phyloP scores from a whole-genome alignment of 2,113 vertebrate genomes.

The Phalacrocorax aristotelis region DNA sequence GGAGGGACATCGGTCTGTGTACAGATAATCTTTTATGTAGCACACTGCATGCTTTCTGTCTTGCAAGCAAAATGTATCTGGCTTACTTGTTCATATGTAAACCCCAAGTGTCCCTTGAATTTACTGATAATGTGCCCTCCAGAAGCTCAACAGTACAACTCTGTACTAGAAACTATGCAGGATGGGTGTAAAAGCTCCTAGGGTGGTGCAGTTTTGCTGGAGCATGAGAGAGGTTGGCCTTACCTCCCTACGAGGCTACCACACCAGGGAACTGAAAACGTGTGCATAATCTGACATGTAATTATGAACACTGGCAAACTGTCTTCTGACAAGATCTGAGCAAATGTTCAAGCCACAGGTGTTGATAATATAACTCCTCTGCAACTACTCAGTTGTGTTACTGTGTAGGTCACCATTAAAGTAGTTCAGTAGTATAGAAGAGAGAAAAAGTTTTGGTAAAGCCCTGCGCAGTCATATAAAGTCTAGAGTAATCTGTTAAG shows the following conservation, averaged over 20 bases:
- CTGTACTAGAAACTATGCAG: not conserved
- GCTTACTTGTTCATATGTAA: not conserved
- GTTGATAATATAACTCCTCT: not conserved
- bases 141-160: not conserved
- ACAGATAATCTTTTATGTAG: not conserved
- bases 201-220: not conserved
- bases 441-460: not conserved
- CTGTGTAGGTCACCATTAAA: not conserved
- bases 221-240: not conserved
- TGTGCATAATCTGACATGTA: not conserved
- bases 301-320: not conserved
- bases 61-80: not conserved
- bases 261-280: not conserved
- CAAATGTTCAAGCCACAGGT: not conserved
- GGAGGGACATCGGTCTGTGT: accelerated
- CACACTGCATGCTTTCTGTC: not conserved
- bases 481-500: not conserved
- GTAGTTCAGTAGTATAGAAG: not conserved
- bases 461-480: not conserved
- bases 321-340: not conserved
- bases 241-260: not conserved
- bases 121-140: not conserved
- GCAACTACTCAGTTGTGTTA: not conserved
- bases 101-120: not conserved
- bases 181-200: not conserved